These are phyloP conservation scores for Corythornis madagascariensis DNA, from an alignment of 2,113 vertebrate genomes.

Conservation along the genomic window DNA sequence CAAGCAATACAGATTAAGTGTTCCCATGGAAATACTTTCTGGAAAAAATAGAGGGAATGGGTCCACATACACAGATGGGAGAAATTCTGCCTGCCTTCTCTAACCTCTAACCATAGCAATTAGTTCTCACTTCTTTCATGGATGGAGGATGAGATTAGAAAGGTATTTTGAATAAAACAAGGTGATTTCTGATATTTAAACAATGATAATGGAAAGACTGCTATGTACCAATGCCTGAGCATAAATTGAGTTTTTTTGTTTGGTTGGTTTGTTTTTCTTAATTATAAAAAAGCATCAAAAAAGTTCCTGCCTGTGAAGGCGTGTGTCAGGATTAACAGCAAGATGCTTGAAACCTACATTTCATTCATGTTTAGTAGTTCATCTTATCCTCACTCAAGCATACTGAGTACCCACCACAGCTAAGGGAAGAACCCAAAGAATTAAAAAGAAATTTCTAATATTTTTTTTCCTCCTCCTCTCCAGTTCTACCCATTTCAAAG, in stretches of 20 bases:
- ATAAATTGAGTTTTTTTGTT: neutral
- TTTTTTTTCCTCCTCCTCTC: neutral
- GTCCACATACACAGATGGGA: neutral
- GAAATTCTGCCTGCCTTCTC: neutral
- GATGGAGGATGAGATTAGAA: neutral
- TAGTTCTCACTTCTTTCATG: neutral
- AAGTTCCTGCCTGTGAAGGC: neutral
- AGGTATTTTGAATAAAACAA: neutral
- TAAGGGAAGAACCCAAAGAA: neutral
- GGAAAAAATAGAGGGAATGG: neutral
- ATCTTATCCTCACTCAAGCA: neutral
- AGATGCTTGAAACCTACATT: neutral
- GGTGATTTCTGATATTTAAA: neutral
- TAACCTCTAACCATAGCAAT: neutral
- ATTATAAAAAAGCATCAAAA: neutral
- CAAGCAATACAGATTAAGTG: neutral
- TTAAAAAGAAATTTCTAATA: neutral
- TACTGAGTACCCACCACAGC: neutral
- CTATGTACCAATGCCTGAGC: neutral
- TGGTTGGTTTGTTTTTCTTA: too few relatives aligned
- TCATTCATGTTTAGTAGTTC: neutral
- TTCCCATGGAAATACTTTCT: neutral
- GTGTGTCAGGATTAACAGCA: neutral
- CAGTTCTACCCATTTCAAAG: neutral
- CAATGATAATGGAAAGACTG: neutral